phyloP scores from a whole-genome alignment of 2,888 invertebrate species.

The Phortica okadai region DNA sequence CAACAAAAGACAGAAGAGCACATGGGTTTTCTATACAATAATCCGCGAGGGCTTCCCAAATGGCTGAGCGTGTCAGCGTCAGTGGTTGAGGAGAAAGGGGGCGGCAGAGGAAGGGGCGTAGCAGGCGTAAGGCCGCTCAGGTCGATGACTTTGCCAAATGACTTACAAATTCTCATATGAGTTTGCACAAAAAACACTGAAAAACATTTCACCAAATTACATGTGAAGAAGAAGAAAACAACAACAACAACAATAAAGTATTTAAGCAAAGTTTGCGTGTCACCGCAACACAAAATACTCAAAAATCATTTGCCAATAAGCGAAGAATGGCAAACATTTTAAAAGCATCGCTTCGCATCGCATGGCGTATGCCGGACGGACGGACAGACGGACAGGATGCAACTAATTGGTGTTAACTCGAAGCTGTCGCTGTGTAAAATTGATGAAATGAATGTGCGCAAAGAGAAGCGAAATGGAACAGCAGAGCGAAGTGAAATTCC shows the following conservation, averaged over 20 bases:
- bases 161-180: not conserved
- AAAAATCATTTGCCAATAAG: slow-evolving; percentile 22
- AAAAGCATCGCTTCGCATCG: not conserved
- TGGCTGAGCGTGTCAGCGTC: not conserved
- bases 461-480: not conserved
- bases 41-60: not conserved
- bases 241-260: not conserved
- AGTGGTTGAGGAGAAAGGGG: not conserved
- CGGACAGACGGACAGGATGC: slow-evolving; percentile 45
- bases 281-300: not conserved
- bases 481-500: not conserved
- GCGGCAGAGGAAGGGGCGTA: slow-evolving; percentile 25
- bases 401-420: slow-evolving; percentile 65
- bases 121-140: slow-evolving; percentile 34
- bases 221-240: not conserved
- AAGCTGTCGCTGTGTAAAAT: slow-evolving; percentile 5
- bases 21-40: slow-evolving; percentile 41
- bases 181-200: not conserved
- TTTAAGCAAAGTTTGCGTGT: not conserved
- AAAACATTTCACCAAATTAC: not conserved
- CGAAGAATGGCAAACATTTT: not conserved
- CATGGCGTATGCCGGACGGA: not conserved
- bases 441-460: slow-evolving; percentile 23
- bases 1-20: too few relatives aligned
- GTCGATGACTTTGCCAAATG: slow-evolving; percentile 61